A percentile compares a stretch with the other conserved stretches of the same genome.
phyloP scores from a whole-genome alignment of 92 coral and sea anemone genomes.

The Anthopleura xanthogrammica region DNA sequence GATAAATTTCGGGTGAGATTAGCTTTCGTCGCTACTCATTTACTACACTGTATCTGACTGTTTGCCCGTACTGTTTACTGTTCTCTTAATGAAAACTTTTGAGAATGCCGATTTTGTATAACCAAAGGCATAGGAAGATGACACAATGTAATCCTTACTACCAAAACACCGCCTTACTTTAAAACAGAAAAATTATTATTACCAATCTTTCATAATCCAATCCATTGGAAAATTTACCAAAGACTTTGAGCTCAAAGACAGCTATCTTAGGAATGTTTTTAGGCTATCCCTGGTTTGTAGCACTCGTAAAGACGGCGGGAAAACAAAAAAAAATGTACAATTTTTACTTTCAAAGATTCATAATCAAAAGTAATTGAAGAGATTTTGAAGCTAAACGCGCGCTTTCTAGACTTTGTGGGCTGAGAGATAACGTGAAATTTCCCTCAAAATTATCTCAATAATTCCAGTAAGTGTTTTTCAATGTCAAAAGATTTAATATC shows the following conservation, averaged over 20 bases:
- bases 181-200: not conserved
- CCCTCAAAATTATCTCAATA: not conserved
- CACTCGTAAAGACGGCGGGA: not conserved
- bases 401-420: not conserved
- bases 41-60: constrained; percentile 5
- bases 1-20: not conserved
- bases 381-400: not conserved
- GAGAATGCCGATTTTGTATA: constrained; percentile 22
- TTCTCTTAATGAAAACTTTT: constrained; percentile 20
- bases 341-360: no score
- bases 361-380: no score
- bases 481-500: constrained; percentile 1
- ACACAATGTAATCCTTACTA: not conserved
- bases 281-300: not conserved
- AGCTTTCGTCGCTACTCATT: not conserved
- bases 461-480: not conserved
- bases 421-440: not conserved
- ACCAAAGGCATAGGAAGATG: not conserved
- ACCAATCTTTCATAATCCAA: not conserved
- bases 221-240: not conserved
- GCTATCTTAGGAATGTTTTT: not conserved
- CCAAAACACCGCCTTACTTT: not conserved
- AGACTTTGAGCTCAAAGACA: not conserved
- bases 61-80: constrained; percentile 14
- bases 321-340: not conserved